phyloP scores from a whole-genome alignment of 2,797 vertebrate genomes.

The Manis javanica region DNA sequence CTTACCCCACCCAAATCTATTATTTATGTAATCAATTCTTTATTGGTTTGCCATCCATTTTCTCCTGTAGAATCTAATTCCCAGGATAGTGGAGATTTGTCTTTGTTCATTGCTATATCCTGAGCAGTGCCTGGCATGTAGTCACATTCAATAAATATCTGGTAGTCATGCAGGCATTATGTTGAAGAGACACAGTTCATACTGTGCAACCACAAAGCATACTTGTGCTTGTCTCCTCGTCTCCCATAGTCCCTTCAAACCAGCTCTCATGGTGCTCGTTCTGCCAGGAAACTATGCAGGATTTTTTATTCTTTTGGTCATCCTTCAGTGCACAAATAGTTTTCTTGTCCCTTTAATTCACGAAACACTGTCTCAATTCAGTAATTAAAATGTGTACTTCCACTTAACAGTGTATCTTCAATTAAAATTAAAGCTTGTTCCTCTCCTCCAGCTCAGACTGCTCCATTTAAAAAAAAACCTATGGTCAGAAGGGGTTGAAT shows the following conservation, averaged over 20 bases:
- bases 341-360: not conserved
- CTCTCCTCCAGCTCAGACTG: not conserved
- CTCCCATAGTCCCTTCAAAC: not conserved
- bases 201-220: not conserved
- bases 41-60: constrained; percentile 9
- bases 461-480: not conserved
- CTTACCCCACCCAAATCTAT: not conserved
- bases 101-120: not conserved
- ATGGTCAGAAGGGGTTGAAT: not conserved
- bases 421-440: not conserved
- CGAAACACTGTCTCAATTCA: not conserved
- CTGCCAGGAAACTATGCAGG: not conserved
- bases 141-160: not conserved
- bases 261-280: not conserved
- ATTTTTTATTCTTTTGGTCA: not conserved
- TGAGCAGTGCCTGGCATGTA: not conserved
- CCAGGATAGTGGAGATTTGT: not conserved
- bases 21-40: not conserved
- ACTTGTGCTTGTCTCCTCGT: not conserved
- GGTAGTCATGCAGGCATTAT: not conserved
- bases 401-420: not conserved
- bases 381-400: not conserved
- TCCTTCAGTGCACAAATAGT: not conserved
- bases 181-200: not conserved
- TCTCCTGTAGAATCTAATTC: not conserved